These are phyloP conservation scores for Styela clava DNA, from an alignment of 23 tunicate genomes.

Conservation along the genomic window DNA sequence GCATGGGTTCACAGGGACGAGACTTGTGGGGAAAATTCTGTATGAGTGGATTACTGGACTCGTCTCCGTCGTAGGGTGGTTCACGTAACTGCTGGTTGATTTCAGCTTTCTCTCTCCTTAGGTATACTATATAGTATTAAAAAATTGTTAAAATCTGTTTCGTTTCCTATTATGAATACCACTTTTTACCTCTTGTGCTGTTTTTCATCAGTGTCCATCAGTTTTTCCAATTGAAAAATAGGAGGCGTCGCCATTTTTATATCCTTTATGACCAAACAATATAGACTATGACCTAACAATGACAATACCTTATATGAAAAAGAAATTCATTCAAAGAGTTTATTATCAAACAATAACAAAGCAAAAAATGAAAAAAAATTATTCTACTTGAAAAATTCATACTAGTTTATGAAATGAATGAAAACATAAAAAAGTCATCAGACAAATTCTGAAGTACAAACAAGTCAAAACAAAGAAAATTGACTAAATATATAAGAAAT, in stretches of 20 bases:
- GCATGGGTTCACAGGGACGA: no score
- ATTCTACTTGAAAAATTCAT: background rate
- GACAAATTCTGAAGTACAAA: no score
- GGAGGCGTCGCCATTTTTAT: slow-evolving; percentile 15
- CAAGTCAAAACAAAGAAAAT: no score
- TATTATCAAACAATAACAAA: background rate
- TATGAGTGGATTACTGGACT: no score
- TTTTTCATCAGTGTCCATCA: background rate
- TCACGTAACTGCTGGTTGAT: no score
- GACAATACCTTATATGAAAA: background rate
- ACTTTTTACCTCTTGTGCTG: background rate
- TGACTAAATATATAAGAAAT: no score
- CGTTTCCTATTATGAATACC: background rate
- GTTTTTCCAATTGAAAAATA: background rate
- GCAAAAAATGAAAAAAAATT: background rate
- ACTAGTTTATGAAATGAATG: no score
- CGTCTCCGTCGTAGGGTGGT: no score
- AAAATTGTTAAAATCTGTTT: no score
- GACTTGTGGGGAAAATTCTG: no score
- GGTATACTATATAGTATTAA: no score
- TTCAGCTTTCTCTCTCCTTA: no score
- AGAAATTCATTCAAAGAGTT: background rate
- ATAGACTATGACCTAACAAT: background rate
- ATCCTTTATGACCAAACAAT: background rate
- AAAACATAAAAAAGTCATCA: background rate